phyloP scores from a whole-genome alignment of 2,113 vertebrate species.

The Phylloscopus trochilus region DNA sequence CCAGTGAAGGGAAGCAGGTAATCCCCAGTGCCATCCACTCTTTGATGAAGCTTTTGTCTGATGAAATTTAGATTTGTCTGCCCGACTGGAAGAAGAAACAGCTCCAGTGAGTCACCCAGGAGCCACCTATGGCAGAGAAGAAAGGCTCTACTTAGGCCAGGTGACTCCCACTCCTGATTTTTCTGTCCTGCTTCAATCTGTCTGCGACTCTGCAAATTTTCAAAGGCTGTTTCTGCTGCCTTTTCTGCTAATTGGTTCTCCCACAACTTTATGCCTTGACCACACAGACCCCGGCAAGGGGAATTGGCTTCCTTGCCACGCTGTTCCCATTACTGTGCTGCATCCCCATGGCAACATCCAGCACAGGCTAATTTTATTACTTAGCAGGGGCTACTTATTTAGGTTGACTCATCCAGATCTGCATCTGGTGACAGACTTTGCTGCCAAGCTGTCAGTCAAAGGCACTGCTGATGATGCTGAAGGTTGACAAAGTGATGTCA shows the following conservation, averaged over 20 bases:
- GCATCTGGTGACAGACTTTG: neutral
- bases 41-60: neutral
- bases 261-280: neutral
- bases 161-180: neutral
- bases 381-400: neutral
- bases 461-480: neutral
- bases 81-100: neutral
- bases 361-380: neutral
- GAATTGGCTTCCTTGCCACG: neutral
- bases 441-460: neutral
- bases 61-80: neutral
- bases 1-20: neutral
- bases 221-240: neutral
- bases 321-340: neutral
- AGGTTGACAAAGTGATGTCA: neutral
- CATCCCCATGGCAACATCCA: neutral
- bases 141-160: neutral
- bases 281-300: fast-evolving
- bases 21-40: neutral
- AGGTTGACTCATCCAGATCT: neutral
- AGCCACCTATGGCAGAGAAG: neutral
- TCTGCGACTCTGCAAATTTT: neutral
- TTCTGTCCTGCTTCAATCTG: neutral
- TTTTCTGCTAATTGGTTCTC: neutral
- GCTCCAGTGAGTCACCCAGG: neutral